Evolutionary conservation across 2,797 vertebrate species (phyloP).

Genomic region (Lateolabrax maculatus): DNA sequence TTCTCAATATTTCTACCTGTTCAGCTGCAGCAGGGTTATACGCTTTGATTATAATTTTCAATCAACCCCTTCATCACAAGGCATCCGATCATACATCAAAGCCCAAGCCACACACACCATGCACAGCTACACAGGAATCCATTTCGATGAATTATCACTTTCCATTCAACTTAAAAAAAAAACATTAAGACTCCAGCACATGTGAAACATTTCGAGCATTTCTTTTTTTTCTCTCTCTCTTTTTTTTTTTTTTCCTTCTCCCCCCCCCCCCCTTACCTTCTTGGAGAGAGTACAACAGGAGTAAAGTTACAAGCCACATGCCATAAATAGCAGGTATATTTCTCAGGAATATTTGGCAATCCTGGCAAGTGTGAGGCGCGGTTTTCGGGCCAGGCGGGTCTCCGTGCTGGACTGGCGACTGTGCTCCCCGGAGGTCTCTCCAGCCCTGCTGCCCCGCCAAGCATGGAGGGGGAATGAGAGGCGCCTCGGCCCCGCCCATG

Average conservation of each 20-base stretch:
- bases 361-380: conserved; percentile 85
- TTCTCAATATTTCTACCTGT: conserved; percentile 28
- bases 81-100: conserved; percentile 50
- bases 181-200: conserved; percentile 22
- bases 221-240: not conserved
- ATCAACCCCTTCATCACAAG: conserved; percentile 43
- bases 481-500: conserved; percentile 84
- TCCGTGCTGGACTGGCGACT: conserved; percentile 87
- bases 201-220: conserved; percentile 33
- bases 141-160: conserved; percentile 50
- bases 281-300: conserved; percentile 95
- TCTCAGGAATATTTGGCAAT: conserved; percentile 91
- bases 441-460: conserved; percentile 85
- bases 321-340: conserved; percentile 94
- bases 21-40: conserved; percentile 19
- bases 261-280: conserved; percentile 92
- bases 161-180: conserved; percentile 60
- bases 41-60: conserved; percentile 56
- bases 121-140: conserved; percentile 2
- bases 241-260: too few species aligned
- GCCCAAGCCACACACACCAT: conserved; percentile 18
- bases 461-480: conserved; percentile 82
- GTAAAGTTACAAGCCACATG: conserved; percentile 98
- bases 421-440: conserved; percentile 86
- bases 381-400: conserved; percentile 86